Evolutionary conservation across 2,888 invertebrate species (phyloP).

Genomic region (Agrochola lota): DNA sequence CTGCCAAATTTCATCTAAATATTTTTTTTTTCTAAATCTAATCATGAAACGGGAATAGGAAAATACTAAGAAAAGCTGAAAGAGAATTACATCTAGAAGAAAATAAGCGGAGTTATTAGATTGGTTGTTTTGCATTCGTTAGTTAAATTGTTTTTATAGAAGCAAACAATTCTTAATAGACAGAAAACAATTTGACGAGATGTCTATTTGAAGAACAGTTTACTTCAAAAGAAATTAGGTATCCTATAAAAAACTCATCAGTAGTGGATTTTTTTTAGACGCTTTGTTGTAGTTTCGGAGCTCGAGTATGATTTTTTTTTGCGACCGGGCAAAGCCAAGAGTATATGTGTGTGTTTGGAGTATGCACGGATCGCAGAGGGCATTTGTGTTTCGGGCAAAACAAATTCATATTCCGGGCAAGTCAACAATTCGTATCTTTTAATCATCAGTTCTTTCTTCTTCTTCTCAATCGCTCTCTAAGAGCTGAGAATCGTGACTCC

Average conservation of each 20-base stretch:
- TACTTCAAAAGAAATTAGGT: background rate
- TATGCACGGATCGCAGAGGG: background rate
- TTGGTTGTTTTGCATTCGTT: constrained; percentile 18
- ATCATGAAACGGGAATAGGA: background rate
- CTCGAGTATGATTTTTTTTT: background rate
- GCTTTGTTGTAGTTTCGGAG: background rate
- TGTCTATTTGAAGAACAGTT: background rate
- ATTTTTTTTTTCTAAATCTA: too few species aligned
- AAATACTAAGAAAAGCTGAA: background rate
- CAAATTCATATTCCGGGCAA: background rate
- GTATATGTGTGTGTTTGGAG: background rate
- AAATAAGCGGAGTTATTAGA: constrained; percentile 3
- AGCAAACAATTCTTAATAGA: background rate
- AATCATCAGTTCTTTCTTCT: background rate
- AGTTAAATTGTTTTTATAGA: constrained; percentile 14
- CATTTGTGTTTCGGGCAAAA: background rate
- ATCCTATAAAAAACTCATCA: constrained; percentile 7
- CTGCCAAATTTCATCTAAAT: too few species aligned
- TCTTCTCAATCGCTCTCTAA: too few species aligned
- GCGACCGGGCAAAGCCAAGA: background rate
- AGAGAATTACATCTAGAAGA: constrained; percentile 9
- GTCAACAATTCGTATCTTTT: background rate
- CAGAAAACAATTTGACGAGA: background rate
- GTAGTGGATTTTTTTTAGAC: background rate
- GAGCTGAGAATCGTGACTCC: too few species aligned